Base-by-base conservation (phyloP, 2,888 invertebrate species). In the Epinotia bilunana region DNA sequence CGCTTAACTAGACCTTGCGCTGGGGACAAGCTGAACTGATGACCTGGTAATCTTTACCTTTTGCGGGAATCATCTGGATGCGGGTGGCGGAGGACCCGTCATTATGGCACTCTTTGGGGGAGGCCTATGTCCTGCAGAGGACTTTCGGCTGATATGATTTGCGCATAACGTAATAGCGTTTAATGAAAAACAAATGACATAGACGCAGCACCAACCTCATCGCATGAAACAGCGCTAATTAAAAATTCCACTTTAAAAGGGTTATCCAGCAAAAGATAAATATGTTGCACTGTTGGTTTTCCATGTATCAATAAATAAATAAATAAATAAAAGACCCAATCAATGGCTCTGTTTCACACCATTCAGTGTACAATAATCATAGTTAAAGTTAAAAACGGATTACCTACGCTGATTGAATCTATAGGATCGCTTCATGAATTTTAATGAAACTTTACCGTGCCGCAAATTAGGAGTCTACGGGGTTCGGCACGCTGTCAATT, bases 381-480 rank as follows among this genome's bases (percentile, higher is more conserved):
- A 71, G 49, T 62, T 71, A 71, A 49, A 33, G 20, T 33, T 18
- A 62, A 71, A 71, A 71, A 33, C 18, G 61, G 28, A 71, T 71
- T 71, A 71, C 49, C 13, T 9, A 23, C 68, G 43, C 13, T 28
- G 53, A 71, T 71, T 62, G 62, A 71, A 71, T 71, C 60, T 3
- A 58, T 53, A 16, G 39, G 61, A 49, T 61, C 62, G 70, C 62
- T 33, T 71, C 70, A 71, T 71, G 70, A 71, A 71, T 71, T 71
- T 71, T 71, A 71, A 71, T 71, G 62, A 16, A 53, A 62, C 61
- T 70, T 61, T n/a, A 49, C 60, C 28, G 61, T 33, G 62, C 49
- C 20, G 28, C 61, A 62, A 62, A 71, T 71, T 71, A 61, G 57
- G 60, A 58, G 70, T 61, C 16, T 16, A 20, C 23, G 2, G 5